Conservation (phyloP, 2,797 vertebrate species). For the Luscinia megarhynchos region DNA sequence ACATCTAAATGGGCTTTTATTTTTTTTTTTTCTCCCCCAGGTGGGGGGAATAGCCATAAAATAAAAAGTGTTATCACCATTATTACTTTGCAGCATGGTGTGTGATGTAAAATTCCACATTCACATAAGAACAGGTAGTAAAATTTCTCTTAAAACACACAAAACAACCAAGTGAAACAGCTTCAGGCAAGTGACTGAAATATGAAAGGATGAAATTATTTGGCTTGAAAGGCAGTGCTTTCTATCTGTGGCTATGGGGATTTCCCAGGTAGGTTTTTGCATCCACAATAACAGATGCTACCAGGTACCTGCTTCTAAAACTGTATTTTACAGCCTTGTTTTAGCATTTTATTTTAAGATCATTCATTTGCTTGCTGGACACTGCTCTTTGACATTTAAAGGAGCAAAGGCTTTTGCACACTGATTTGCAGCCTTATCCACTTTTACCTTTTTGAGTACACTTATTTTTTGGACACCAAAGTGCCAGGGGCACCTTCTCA, state of each 20-base stretch:
- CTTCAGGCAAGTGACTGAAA: background rate
- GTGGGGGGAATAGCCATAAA: background rate
- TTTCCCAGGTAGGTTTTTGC: background rate
- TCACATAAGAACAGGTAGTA: background rate
- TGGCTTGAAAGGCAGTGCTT: background rate
- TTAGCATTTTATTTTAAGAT: background rate
- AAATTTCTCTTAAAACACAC: background rate
- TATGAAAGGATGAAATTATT: background rate
- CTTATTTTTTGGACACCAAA: background rate
- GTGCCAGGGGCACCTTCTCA: background rate
- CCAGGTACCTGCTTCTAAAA: background rate
- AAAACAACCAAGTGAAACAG: background rate
- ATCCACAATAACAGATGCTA: background rate
- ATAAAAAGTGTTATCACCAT: background rate
- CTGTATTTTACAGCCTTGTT: background rate
- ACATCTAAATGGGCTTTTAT: background rate
- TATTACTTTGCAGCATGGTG: background rate
- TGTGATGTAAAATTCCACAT: background rate
- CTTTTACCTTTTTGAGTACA: background rate
- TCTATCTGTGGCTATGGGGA: background rate
- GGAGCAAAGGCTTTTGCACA: background rate
- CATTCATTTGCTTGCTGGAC: background rate
- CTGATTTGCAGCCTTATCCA: background rate
- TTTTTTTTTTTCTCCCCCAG: background rate
- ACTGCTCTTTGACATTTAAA: background rate